Evolutionary conservation across 2,888 invertebrate species (phyloP).

Genomic region (Petrophora chlorosata): DNA sequence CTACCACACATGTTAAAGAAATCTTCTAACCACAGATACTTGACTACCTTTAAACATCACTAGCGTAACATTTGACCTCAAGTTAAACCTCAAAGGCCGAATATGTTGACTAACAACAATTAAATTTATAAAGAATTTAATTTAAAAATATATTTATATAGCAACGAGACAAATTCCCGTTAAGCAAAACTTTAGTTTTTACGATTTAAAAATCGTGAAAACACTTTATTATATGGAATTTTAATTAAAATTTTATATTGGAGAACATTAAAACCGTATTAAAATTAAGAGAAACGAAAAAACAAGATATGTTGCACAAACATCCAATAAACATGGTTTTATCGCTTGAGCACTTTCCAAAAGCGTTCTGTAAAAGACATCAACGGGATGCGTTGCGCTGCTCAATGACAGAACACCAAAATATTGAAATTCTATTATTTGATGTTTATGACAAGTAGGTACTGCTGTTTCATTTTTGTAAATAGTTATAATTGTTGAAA

Average conservation of each 20-base stretch:
- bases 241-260: constrained; percentile 41
- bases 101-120: constrained; percentile 14
- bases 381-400: constrained; percentile 62
- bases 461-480: background rate
- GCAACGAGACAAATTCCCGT: constrained; percentile 22
- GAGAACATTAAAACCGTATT: constrained; percentile 48
- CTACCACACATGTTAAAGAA: constrained; percentile 20
- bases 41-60: constrained; percentile 24
- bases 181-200: constrained; percentile 11
- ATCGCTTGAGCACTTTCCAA: constrained; percentile 70
- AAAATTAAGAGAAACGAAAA: constrained; percentile 54
- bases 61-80: constrained; percentile 31
- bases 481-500: background rate
- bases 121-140: constrained; percentile 15
- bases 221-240: constrained; percentile 34
- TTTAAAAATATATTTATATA: constrained; percentile 16
- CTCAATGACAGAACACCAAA: constrained; percentile 17
- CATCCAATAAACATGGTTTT: constrained; percentile 60
- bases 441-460: constrained; percentile 18
- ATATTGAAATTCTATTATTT: background rate
- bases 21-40: constrained; percentile 12
- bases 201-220: constrained; percentile 27
- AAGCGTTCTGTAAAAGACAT: constrained; percentile 78
- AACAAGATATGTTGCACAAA: constrained; percentile 54
- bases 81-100: constrained; percentile 27